phyloP scores from a whole-genome alignment of 2,797 vertebrate genomes.

The Enteromius afrohamiltoni region DNA sequence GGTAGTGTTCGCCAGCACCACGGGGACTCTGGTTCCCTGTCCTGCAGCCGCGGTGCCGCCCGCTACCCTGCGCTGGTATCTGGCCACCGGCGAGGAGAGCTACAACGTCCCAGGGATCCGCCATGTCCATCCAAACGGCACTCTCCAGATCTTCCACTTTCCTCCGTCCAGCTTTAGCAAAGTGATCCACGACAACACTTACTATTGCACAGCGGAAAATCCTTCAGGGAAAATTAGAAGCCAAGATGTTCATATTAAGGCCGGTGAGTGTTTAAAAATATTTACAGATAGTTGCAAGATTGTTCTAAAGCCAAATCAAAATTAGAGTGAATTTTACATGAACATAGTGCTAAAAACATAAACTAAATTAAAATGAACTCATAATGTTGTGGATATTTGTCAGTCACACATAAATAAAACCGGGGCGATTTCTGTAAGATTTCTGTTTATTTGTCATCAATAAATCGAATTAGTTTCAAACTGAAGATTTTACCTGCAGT shows the following conservation, averaged over 20 bases:
- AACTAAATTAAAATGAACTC: background rate
- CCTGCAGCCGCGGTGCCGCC: constrained; percentile 93
- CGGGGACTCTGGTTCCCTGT: constrained; percentile 98
- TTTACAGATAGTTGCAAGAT: background rate
- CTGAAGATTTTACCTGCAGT: background rate
- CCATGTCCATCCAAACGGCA: constrained; percentile 98
- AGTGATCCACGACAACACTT: constrained; percentile 99
- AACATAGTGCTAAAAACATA: no score
- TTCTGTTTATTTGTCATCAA: background rate
- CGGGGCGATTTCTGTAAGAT: background rate
- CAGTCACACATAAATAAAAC: background rate
- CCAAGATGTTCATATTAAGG: constrained; percentile 99
- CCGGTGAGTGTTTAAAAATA: constrained; percentile 81
- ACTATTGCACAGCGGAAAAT: constrained; percentile 99
- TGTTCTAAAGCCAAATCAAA: background rate
- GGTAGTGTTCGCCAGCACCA: constrained; percentile 99
- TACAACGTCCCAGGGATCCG: constrained; percentile 99
- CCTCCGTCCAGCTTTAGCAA: constrained; percentile 99
- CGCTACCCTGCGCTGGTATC: constrained; percentile 97
- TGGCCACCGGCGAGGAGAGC: constrained; percentile 98
- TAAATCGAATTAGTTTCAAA: background rate
- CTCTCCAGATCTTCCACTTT: constrained; percentile 99
- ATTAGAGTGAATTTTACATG: background rate
- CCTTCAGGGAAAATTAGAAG: constrained; percentile 99
- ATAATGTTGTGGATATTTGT: background rate